phyloP scores from a whole-genome alignment of 2,797 vertebrate species.

The Cyclura pinguis region DNA sequence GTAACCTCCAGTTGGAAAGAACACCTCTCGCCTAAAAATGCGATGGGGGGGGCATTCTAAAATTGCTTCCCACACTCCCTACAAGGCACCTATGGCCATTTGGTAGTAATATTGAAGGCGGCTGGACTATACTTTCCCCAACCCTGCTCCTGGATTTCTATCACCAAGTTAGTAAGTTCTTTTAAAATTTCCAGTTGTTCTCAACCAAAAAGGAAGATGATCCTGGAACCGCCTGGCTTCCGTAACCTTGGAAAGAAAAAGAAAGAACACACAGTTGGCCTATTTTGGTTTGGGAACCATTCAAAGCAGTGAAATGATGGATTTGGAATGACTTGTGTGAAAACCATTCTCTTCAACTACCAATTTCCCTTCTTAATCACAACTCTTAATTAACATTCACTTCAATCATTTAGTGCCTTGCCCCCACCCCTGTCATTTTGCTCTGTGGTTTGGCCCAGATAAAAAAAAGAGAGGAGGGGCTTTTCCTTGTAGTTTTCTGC shows the following conservation, averaged over 20 bases:
- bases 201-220: background rate
- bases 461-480: background rate
- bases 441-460: constrained; percentile 31
- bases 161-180: background rate
- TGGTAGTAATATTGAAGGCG: too few species aligned
- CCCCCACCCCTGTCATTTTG: fast-evolving
- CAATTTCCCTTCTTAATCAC: constrained; percentile 45
- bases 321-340: constrained; percentile 2
- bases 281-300: background rate
- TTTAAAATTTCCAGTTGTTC: background rate
- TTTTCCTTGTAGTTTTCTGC: background rate
- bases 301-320: constrained; percentile 17
- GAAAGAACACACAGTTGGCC: constrained; percentile 17
- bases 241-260: constrained; percentile 16
- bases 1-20: too few species aligned
- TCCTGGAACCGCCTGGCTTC: background rate
- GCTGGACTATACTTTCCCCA: background rate
- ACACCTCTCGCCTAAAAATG: too few species aligned
- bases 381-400: constrained; percentile 45
- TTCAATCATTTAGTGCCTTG: constrained; percentile 32
- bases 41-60: background rate
- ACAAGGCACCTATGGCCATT: too few species aligned
- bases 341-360: constrained; percentile 23
- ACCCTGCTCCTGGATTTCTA: background rate
- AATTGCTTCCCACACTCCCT: background rate